Evolutionary conservation across 2,113 vertebrate genomes (phyloP), one percentile per base, ranked within the genome.

Genomic region (Gavia stellata): DNA sequence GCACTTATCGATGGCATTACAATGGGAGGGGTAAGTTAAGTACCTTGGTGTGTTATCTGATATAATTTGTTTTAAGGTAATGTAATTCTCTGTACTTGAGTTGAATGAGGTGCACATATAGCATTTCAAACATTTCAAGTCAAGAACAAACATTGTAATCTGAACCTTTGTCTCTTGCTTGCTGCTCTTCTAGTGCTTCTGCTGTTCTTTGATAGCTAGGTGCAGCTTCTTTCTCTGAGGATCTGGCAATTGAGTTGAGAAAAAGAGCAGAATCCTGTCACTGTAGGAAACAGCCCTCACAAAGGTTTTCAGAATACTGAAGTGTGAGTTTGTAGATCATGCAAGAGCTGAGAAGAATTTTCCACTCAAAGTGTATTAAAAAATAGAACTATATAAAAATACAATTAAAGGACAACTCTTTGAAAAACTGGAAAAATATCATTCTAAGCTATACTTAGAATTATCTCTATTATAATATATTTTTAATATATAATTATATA

Each of bases 21-120:
- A 74, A 99, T 99, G 99, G 99, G 99, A 98, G 99, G 99, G 86
- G 99, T 99, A 97, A 99, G 99, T 99, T 91, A 52, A 90, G 19
- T 49, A 34, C 34, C 38, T 59, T 61, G 63, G 16, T 73, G 21
- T 34, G 33, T 10, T 58, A 25, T 21, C 83, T 38, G 29, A 61
- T 61, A 24, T 52, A 67, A 20, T 33, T 61, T 85, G 25, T 42
- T 96, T 66, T 68, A 21, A 77, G 82, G 31, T 38, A 49, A 31
- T 17, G 15, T 50, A 19, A 23, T 38, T 53, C 34, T 61, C 8
- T 67, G 9, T 66, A 45, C 34, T 61, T 14, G 9, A 78, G 24
- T 44, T 53, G 19, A 59, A 55, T 38, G 11, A 81, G 81, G 17
- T 0, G 0, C 28, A 40, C 21, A 17, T 3, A 0, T n/a, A 11